These are phyloP conservation scores for Gavialis gangeticus DNA, from an alignment of 2,113 vertebrate species.

Conservation along the genomic window DNA sequence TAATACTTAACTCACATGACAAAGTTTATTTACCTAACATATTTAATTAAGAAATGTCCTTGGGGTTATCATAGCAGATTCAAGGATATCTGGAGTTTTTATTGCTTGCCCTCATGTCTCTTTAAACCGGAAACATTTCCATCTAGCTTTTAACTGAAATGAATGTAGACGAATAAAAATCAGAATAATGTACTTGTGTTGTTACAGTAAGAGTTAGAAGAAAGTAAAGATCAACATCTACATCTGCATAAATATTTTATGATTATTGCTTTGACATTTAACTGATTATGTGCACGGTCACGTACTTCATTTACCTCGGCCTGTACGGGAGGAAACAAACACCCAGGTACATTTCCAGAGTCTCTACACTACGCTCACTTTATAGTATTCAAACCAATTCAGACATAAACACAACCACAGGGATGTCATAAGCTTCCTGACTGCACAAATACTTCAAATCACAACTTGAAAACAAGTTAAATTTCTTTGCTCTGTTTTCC, in stretches of 20 bases:
- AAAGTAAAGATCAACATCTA: neutral
- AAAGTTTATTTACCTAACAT: slow-evolving; percentile 47
- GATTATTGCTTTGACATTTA: neutral
- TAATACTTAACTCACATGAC: slow-evolving; percentile 28
- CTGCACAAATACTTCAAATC: neutral
- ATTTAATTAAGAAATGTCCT: slow-evolving; percentile 21
- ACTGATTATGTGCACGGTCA: neutral
- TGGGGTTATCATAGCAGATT: neutral
- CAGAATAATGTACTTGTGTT: neutral
- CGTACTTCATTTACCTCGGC: neutral
- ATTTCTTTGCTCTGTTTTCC: neutral
- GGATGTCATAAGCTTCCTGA: neutral
- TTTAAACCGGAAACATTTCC: neutral
- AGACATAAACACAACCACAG: neutral
- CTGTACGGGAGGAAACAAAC: neutral
- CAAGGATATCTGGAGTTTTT: slow-evolving; percentile 1
- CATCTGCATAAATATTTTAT: neutral
- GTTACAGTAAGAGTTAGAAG: neutral
- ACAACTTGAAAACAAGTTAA: neutral
- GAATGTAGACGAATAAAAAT: neutral
- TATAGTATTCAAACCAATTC: neutral
- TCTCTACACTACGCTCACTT: neutral
- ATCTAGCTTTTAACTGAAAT: neutral
- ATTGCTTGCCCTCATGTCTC: neutral
- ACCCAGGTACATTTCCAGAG: neutral